Base-by-base conservation (phyloP, 1,140 invertebrate species). In the Drosophila lacertosa region DNA sequence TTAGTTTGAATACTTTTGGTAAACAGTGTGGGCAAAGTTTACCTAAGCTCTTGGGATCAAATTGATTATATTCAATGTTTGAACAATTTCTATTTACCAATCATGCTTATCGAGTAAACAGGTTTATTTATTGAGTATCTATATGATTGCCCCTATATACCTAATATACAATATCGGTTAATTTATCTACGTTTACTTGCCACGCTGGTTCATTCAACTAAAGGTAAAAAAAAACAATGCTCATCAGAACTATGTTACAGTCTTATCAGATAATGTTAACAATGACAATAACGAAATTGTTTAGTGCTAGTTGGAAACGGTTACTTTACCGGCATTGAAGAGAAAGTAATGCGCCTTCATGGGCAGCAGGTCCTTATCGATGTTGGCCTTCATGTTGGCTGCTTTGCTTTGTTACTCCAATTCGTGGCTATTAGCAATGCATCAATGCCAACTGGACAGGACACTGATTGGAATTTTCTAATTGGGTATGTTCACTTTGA, bases 331-430 rank as follows among this genome's bases (percentile, higher is more conserved):
- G 84, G 96, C 96, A 94, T 97, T 97, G 74, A 95, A 97, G 13
- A 97, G 92, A 91, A 98, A 97, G 91, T 95, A 98, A 92, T 97
- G 97, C 2, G 94, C 95, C 90, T 98, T 98, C 84, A 98, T 95
- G 37, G 97, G 96, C 76, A 97, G 81, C 35, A 97, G 92, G 35
- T 95, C 93, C 84, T 94, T 95, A 89, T 97, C 95, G 26, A 97
- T 90, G 68, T 92, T 92, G 35, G 76, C 29, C 77, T 76, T 84
- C 91, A 91, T 91, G 62, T 45, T 77, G 16, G 9, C 13, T 40
- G 39, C 18, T 44, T 59, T 44, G 18, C 26, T 32, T 32, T 74
- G 6, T 55, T 39, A 26, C 1, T 64, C 11, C 32, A 22, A 6
- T 55, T 40, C 13, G 40, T 37, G 13, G 9, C 7, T 32, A 53